phyloP scores from a whole-genome alignment of 2,113 vertebrate species.

The Micromys minutus region DNA sequence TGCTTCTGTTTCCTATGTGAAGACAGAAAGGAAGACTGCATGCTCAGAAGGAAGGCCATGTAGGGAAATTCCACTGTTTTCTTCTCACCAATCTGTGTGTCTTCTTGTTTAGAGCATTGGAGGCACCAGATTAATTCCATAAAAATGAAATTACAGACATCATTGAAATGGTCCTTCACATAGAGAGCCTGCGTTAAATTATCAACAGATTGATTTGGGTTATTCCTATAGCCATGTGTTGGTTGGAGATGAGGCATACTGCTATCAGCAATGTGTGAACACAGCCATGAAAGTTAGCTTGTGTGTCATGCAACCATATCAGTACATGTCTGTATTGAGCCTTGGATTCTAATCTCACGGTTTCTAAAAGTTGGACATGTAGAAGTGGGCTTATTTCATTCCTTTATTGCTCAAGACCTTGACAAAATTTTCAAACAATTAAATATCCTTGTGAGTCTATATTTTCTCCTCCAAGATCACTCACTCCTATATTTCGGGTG shows the following conservation, averaged over 20 bases:
- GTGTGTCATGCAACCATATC: fast-evolving
- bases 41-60: fast-evolving
- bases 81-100: not conserved
- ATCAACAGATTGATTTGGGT: not conserved
- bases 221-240: not conserved
- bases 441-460: not conserved
- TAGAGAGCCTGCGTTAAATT: not conserved
- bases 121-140: not conserved
- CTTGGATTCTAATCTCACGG: not conserved
- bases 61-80: not conserved
- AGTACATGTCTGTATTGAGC: not conserved
- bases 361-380: not conserved
- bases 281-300: not conserved
- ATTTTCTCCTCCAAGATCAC: not conserved
- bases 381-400: not conserved
- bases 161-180: not conserved
- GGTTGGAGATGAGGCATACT: not conserved
- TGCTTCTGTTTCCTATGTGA: not conserved
- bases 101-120: not conserved
- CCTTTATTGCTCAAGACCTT: not conserved
- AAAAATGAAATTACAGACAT: not conserved
- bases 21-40: not conserved
- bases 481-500: not conserved
- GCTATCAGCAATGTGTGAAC: not conserved
- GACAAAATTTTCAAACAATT: not conserved